phyloP scores from a whole-genome alignment of 2,797 vertebrate species.

The Denticeps clupeoides region DNA sequence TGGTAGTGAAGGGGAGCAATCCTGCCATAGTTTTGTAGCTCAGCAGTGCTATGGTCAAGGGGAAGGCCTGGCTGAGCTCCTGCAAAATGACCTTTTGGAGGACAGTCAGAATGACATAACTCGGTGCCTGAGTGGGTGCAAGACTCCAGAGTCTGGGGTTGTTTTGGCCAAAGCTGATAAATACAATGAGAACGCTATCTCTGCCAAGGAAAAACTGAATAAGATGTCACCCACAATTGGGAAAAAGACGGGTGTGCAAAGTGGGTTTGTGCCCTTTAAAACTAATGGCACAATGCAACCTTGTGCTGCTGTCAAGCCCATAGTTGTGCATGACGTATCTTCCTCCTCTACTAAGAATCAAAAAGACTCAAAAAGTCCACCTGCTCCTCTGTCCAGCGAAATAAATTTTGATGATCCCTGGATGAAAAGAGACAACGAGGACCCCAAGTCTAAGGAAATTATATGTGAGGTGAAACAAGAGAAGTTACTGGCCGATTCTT shows the following conservation, averaged over 20 bases:
- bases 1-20: conserved; percentile 79
- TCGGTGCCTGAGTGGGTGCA: conserved; percentile 46
- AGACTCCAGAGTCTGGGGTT: conserved; percentile 51
- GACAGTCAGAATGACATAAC: conserved; percentile 40
- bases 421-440: conserved; percentile 72
- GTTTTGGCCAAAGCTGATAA: conserved; percentile 53
- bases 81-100: conserved; percentile 43
- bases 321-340: conserved; percentile 55
- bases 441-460: conserved; percentile 40
- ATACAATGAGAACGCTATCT: conserved; percentile 42
- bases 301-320: conserved; percentile 70
- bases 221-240: conserved; percentile 64
- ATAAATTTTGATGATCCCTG: conserved; percentile 88
- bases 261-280: conserved; percentile 71
- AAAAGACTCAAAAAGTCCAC: conserved; percentile 43
- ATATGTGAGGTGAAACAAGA: conserved; percentile 50
- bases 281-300: conserved; percentile 71
- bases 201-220: conserved; percentile 44
- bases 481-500: conserved; percentile 38
- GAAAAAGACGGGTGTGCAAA: conserved; percentile 64
- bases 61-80: conserved; percentile 76
- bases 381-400: conserved; percentile 51
- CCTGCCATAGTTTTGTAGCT: conserved; percentile 76
- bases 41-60: conserved; percentile 80
- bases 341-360: conserved; percentile 35